These are phyloP conservation scores for Zygaena filipendulae DNA, from an alignment of 2,888 invertebrate species.

Conservation along the genomic window DNA sequence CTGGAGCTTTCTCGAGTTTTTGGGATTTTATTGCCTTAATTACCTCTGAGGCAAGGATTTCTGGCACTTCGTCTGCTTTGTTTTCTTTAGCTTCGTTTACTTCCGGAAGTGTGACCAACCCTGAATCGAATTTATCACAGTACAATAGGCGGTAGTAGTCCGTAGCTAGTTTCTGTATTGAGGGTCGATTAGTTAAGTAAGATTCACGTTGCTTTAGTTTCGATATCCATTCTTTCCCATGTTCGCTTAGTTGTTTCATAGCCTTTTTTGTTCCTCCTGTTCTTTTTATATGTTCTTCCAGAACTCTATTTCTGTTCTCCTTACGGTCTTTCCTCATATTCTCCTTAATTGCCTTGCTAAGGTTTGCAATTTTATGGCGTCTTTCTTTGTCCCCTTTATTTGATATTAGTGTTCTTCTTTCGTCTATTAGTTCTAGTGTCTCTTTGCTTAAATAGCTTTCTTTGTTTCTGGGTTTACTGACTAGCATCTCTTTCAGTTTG, in stretches of 20 bases:
- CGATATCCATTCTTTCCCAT: constrained; percentile 10
- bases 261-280: constrained; percentile 18
- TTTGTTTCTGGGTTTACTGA: constrained; percentile 1
- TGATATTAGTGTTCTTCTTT: constrained; percentile 11
- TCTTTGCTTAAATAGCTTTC: constrained; percentile 2
- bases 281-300: constrained; percentile 14
- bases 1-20: constrained; percentile 7
- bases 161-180: constrained; percentile 7
- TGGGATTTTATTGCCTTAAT: constrained; percentile 11
- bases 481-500: constrained; percentile 5
- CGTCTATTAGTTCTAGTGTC: constrained; percentile 3
- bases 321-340: constrained; percentile 15
- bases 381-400: constrained; percentile 5
- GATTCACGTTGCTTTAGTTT: constrained; percentile 8
- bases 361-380: constrained; percentile 5
- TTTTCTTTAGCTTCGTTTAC: constrained; percentile 1
- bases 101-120: constrained; percentile 4
- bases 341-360: constrained; percentile 16
- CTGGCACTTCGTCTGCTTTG: no score
- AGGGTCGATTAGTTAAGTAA: constrained; percentile 1
- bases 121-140: constrained; percentile 7
- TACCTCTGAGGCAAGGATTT: constrained; percentile 8
- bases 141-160: constrained; percentile 5
- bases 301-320: constrained; percentile 8
- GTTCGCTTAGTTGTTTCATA: constrained; percentile 12